Conservation (phyloP, 2,113 vertebrate species). For the Cottus gobio region DNA sequence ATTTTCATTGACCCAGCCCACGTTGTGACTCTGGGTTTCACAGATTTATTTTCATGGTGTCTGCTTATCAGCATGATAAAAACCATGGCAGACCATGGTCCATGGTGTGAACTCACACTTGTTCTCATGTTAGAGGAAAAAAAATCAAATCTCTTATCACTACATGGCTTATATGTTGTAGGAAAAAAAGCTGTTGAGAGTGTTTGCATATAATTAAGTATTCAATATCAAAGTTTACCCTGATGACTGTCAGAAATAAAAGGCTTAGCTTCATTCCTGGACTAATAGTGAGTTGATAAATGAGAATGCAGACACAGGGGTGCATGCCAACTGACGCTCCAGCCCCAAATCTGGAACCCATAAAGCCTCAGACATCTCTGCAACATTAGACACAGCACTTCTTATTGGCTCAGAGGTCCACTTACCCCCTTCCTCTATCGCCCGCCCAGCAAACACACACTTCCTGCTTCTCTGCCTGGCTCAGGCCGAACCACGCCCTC, state of each 20-base stretch:
- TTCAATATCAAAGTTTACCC: conserved; percentile 12
- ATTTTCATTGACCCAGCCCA: conserved; percentile 7
- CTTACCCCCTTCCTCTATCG: conserved; percentile 81
- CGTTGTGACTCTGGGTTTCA: background rate
- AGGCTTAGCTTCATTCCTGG: conserved; percentile 14
- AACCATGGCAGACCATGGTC: conserved; percentile 5
- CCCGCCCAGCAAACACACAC: conserved; percentile 71
- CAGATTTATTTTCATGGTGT: conserved; percentile 40
- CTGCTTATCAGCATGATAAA: conserved; percentile 20
- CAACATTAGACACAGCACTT: conserved; percentile 76
- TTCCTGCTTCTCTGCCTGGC: conserved; percentile 73
- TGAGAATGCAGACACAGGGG: conserved; percentile 55
- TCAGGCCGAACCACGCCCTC: conserved; percentile 62
- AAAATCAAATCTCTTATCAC: background rate
- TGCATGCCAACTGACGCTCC: conserved; percentile 62
- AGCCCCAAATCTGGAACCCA: conserved; percentile 91
- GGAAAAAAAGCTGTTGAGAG: background rate
- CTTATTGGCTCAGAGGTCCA: conserved; percentile 83
- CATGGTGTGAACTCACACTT: conserved; percentile 21
- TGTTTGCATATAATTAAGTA: background rate
- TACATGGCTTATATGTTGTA: conserved; percentile 1
- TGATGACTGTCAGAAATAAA: conserved; percentile 21
- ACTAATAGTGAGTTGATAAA: conserved; percentile 43
- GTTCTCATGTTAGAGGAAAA: conserved; percentile 6
- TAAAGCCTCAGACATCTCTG: conserved; percentile 87